These are phyloP conservation scores for Oreocharis arfaki DNA, from an alignment of 2,113 vertebrate genomes.

Conservation along the genomic window DNA sequence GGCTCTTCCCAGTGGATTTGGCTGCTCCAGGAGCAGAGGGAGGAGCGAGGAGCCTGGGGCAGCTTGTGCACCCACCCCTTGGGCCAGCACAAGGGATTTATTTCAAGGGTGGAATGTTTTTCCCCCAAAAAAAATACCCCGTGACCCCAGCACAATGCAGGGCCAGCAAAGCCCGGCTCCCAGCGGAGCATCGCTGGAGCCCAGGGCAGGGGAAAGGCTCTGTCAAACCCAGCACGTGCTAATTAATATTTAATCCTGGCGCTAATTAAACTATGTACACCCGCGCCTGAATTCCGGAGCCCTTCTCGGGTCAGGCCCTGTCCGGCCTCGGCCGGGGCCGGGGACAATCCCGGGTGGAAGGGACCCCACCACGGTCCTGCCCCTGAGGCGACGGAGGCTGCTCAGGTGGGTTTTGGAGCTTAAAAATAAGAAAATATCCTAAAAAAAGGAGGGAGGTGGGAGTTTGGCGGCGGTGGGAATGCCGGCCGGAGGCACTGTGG, in stretches of 20 bases:
- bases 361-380: neutral
- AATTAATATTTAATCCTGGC: neutral
- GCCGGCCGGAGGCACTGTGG: neutral
- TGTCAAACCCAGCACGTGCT: neutral
- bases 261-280: conserved; percentile 34
- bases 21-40: neutral
- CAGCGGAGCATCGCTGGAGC: neutral
- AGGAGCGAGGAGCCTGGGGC: neutral
- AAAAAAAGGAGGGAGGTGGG: neutral
- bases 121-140: neutral
- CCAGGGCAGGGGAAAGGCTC: neutral
- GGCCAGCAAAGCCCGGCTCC: neutral
- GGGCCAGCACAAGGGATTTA: neutral
- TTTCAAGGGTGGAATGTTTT: neutral
- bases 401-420: neutral
- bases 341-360: neutral
- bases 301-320: neutral
- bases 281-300: neutral
- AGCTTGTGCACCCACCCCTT: neutral
- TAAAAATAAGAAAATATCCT: neutral
- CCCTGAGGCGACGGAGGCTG: rapidly evolving
- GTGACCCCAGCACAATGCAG: rapidly evolving
- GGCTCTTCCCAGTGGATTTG: neutral
- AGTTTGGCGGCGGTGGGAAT: neutral
- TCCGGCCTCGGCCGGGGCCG: neutral